Evolutionary conservation across 1,140 invertebrate species (phyloP).

Genomic region (Drosophila navojoa): DNA sequence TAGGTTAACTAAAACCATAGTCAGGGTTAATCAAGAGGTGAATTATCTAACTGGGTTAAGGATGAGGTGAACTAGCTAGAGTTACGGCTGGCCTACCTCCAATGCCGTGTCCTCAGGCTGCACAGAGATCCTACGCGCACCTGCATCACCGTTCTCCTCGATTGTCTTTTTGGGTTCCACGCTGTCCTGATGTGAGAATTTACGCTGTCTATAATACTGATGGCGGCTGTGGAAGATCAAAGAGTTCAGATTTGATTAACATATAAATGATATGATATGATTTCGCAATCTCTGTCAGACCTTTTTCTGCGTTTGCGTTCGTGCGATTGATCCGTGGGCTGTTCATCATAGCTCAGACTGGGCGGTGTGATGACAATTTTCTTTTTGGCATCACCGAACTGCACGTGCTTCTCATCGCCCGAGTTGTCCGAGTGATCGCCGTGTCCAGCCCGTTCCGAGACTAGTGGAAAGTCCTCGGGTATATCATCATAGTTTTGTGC

Average conservation of each 20-base stretch:
- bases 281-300: conserved; percentile 21
- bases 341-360: conserved; percentile 77
- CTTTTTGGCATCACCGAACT: conserved; percentile 78
- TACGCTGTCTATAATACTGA: conserved; percentile 88
- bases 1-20: conserved; percentile 10
- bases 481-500: conserved; percentile 85
- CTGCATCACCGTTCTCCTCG: conserved; percentile 82
- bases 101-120: conserved; percentile 91
- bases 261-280: too few species aligned
- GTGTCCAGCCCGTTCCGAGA: conserved; percentile 81
- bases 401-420: conserved; percentile 80
- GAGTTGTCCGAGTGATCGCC: conserved; percentile 83
- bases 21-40: conserved; percentile 13
- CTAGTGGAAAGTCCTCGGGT: conserved; percentile 81
- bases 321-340: conserved; percentile 81
- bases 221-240: conserved; percentile 84
- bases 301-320: conserved; percentile 83
- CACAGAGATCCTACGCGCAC: conserved; percentile 86
- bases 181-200: conserved; percentile 90
- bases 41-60: background rate
- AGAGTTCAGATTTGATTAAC: background rate
- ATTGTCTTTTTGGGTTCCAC: conserved; percentile 76
- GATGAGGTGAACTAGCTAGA: conserved; percentile 39
- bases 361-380: conserved; percentile 73
- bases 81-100: conserved; percentile 72